Base-by-base conservation (phyloP, 2,888 invertebrate species). In the Girardia tigrina region DNA sequence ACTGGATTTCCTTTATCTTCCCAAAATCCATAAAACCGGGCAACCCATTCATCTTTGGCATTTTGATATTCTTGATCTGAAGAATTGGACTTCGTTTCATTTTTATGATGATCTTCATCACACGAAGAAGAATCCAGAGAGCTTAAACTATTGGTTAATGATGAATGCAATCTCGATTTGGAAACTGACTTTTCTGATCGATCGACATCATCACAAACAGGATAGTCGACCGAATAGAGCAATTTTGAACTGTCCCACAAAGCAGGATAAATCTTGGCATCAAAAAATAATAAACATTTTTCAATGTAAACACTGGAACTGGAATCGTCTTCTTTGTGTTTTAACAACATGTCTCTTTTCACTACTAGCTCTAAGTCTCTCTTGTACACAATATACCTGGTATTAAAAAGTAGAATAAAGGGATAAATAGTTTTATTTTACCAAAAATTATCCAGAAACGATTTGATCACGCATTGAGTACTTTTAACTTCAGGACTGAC, bases 11-110 rank as follows among this genome's bases (percentile, higher is more conserved):
- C 56, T 56, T 56, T 56, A 56, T 56, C 56, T n/a, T 56, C 56
- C 56, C 56, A 56, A 16, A 56, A 56, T 8, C 56, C 56, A 56
- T 56, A 56, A 16, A 56, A 56, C 23, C 56, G 4, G 4, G 56
- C 56, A 56, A 56, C 56, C 56, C 56, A 56, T 56, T 56, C 56
- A 56, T 56, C 56, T 56, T 56, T 56, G 6, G 56, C 23, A n/a
- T 56, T 56, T 56, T 56, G 56, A 56, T 56, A 56, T 16, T 56
- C 56, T 56, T 56, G 56, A 56, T 56, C 56, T 23, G 56, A 56
- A 6, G 56, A 56, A 56, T 56, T 23, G 2, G 56, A 56, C 23
- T 56, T 56, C 6, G n/a, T 56, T 6, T 23, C 23, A 20, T 56
- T 56, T 12, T n/a, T 4, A 16, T 56, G 6, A 8, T 56, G 20